phyloP scores from a whole-genome alignment of 2,888 invertebrate genomes.

The Acanthosoma haemorrhoidale region DNA sequence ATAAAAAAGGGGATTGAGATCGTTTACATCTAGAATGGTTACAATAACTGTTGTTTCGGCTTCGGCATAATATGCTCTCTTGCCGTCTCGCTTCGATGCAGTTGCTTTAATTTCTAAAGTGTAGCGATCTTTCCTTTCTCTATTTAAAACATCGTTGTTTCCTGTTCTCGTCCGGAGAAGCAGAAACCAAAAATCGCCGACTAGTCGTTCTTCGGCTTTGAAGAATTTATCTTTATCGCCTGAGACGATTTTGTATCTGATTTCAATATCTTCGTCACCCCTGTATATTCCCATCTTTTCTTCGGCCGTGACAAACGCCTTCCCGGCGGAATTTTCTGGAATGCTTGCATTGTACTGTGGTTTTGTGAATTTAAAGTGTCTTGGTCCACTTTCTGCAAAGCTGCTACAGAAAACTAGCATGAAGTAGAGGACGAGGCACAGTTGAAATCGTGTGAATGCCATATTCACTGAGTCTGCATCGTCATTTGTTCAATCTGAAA shows the following conservation, averaged over 20 bases:
- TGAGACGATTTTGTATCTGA: conserved; percentile 79
- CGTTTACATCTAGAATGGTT: conserved; percentile 76
- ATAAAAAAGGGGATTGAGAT: conserved; percentile 89
- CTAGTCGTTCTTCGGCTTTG: conserved; percentile 79
- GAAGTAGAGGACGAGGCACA: not conserved
- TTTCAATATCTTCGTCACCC: conserved; percentile 48
- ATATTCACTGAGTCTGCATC: not conserved
- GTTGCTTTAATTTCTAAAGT: conserved; percentile 70
- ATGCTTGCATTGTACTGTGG: conserved; percentile 80
- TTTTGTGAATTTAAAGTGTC: conserved; percentile 64
- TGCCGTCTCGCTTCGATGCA: conserved; percentile 55
- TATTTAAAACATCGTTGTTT: conserved; percentile 80
- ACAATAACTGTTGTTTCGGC: conserved; percentile 68
- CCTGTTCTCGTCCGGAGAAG: conserved; percentile 84
- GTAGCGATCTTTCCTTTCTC: conserved; percentile 84
- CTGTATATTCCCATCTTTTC: conserved; percentile 74
- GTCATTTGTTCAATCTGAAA: conserved; percentile 1
- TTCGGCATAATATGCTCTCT: conserved; percentile 45
- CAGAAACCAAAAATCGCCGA: conserved; percentile 89
- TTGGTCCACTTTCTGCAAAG: conserved; percentile 10
- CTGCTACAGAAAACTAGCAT: not conserved
- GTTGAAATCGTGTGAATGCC: not conserved
- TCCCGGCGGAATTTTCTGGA: conserved; percentile 86
- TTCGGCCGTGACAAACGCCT: conserved; percentile 69
- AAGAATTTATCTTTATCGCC: conserved; percentile 88